These are phyloP conservation scores for Tor tambroides DNA, from an alignment of 2,113 vertebrate species.

Conservation along the genomic window DNA sequence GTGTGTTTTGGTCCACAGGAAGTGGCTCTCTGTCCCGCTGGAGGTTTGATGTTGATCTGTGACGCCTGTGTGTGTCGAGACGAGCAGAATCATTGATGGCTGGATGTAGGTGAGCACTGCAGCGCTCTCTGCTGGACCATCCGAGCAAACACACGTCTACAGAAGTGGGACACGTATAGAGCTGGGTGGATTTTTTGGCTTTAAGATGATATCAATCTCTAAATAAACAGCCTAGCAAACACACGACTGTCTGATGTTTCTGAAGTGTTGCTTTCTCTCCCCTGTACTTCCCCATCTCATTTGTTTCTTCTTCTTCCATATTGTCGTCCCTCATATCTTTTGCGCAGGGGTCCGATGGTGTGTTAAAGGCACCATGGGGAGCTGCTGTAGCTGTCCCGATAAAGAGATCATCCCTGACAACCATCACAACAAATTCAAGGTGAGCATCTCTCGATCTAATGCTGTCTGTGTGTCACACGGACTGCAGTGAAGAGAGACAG, in stretches of 20 bases:
- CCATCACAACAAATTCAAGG: constrained; percentile 90
- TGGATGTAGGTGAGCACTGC: constrained; percentile 81
- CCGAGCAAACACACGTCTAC: not conserved
- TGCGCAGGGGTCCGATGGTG: constrained; percentile 82
- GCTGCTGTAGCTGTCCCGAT: constrained; percentile 93
- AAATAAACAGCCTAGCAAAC: not conserved
- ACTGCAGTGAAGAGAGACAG: too few relatives aligned
- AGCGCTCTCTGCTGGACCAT: constrained; percentile 44
- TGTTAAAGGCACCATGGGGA: constrained; percentile 92
- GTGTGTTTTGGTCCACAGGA: constrained; percentile 6
- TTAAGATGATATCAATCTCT: too few relatives aligned
- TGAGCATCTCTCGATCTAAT: constrained; percentile 54
- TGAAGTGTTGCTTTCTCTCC: not conserved
- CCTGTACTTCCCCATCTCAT: not conserved
- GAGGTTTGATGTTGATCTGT: constrained; percentile 77
- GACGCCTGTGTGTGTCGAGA: constrained; percentile 65
- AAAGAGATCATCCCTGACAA: constrained; percentile 88
- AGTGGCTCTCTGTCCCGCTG: not conserved
- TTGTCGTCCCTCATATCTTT: not conserved
- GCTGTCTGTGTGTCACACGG: too few relatives aligned
- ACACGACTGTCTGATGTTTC: not conserved
- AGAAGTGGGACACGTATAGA: not conserved
- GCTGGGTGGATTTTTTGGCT: too few relatives aligned
- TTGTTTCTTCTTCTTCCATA: not conserved
- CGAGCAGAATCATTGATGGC: constrained; percentile 84